Percentiles rank a stretch among this genome's conserved stretches.
Evolutionary conservation across 1,140 invertebrate species (phyloP).

Genomic region (Semibalanus balanoides): DNA sequence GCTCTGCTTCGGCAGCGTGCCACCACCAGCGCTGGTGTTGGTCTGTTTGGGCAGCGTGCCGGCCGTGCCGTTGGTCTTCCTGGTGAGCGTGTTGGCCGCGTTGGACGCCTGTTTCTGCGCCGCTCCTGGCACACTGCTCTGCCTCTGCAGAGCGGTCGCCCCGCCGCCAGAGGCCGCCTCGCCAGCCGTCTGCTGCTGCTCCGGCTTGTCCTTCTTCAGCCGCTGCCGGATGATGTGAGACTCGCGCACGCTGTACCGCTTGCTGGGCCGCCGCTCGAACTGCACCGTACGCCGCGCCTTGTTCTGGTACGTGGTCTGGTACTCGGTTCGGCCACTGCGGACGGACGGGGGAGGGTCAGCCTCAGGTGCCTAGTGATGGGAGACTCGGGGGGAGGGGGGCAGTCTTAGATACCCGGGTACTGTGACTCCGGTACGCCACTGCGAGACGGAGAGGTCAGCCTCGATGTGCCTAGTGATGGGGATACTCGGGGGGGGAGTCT

Average conservation of each 20-base stretch:
- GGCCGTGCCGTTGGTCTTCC: not conserved
- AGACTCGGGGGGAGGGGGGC: too few species aligned
- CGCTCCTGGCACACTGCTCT: not conserved
- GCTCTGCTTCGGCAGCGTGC: not conserved
- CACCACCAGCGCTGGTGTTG: not conserved
- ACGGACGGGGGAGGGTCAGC: slow-evolving; percentile 11
- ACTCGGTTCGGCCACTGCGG: slow-evolving; percentile 71
- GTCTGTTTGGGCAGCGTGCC: not conserved
- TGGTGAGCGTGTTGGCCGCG: not conserved
- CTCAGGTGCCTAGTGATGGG: slow-evolving; percentile 8
- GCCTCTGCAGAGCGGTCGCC: not conserved
- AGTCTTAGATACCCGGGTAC: too few species aligned
- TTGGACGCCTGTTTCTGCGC: not conserved
- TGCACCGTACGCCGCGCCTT: slow-evolving; percentile 27
- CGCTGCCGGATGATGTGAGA: slow-evolving; percentile 63
- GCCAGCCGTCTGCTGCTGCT: not conserved
- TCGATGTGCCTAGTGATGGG: too few species aligned
- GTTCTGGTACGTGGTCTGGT: slow-evolving; percentile 60
- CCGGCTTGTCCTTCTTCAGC: slow-evolving; percentile 40
- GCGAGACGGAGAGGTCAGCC: too few species aligned
- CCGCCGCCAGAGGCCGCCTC: not conserved
- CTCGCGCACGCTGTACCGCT: slow-evolving; percentile 80
- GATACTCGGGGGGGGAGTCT: too few species aligned
- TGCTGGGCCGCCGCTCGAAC: slow-evolving; percentile 73
- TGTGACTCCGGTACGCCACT: too few species aligned